Conservation (phyloP, 2,797 vertebrate species). For the Tamandua tetradactyla region DNA sequence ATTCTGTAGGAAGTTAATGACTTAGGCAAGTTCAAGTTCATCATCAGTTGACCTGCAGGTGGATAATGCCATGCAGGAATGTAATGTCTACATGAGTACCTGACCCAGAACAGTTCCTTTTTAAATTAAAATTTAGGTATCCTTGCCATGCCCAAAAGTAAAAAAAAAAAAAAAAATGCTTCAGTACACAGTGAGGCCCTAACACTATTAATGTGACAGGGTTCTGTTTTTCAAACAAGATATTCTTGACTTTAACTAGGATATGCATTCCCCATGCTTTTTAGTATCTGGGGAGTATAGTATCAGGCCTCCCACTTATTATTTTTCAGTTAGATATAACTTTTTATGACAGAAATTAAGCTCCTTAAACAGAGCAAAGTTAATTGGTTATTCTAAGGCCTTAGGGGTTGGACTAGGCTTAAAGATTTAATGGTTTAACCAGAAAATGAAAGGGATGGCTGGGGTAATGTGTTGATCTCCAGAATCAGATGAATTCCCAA, state of each 20-base stretch:
- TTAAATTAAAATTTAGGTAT: not conserved
- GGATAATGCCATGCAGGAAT: not conserved
- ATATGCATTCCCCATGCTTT: not conserved
- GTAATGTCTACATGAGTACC: not conserved
- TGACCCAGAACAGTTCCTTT: not conserved
- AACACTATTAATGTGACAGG: not conserved
- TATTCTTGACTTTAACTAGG: not conserved
- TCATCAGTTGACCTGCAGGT: not conserved
- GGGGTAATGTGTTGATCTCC: not conserved
- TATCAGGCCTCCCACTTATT: not conserved
- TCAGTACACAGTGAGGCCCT: not conserved
- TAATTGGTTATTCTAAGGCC: not conserved
- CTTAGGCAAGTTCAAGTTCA: not conserved
- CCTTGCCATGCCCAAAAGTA: not conserved
- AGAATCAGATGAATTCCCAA: not conserved
- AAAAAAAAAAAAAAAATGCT: not conserved
- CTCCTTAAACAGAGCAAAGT: conserved; percentile 32
- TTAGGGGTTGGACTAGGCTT: not conserved
- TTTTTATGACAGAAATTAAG: not conserved
- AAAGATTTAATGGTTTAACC: conserved; percentile 1
- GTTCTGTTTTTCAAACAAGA: not conserved
- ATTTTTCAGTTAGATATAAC: not conserved
- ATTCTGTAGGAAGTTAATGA: not conserved
- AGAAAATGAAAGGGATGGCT: not conserved
- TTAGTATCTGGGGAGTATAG: not conserved